These are phyloP conservation scores for Artibeus lituratus DNA, from an alignment of 2,797 vertebrate genomes.

Conservation along the genomic window DNA sequence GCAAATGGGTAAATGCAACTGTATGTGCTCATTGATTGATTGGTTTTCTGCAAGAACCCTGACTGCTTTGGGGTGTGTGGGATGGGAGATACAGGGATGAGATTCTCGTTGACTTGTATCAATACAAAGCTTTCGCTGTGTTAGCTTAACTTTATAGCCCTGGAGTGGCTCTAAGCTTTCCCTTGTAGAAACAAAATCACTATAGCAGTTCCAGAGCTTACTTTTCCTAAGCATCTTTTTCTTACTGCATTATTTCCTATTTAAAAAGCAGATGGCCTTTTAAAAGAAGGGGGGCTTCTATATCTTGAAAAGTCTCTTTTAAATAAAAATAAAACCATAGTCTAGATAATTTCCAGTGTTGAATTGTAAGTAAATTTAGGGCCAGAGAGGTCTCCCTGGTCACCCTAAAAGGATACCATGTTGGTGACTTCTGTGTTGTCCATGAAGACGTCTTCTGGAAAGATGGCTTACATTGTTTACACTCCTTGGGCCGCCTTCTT, in stretches of 20 bases:
- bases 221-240: neutral
- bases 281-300: neutral
- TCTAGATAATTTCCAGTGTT: neutral
- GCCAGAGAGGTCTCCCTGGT: neutral
- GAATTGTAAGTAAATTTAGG: neutral
- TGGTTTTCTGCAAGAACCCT: constrained; percentile 12
- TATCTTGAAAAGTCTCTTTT: neutral
- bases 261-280: neutral
- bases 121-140: neutral
- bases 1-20: neutral
- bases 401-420: neutral
- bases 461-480: neutral
- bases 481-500: neutral
- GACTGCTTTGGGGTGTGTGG: neutral
- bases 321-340: neutral
- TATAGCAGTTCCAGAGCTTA: constrained; percentile 1
- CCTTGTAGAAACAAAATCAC: constrained; percentile 2
- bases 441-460: neutral
- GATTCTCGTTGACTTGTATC: neutral
- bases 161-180: neutral
- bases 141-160: neutral
- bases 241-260: neutral
- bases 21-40: neutral
- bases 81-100: neutral
- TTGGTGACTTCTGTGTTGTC: neutral